Base-by-base conservation (phyloP, 2,797 vertebrate species). In the Dipus sagitta region DNA sequence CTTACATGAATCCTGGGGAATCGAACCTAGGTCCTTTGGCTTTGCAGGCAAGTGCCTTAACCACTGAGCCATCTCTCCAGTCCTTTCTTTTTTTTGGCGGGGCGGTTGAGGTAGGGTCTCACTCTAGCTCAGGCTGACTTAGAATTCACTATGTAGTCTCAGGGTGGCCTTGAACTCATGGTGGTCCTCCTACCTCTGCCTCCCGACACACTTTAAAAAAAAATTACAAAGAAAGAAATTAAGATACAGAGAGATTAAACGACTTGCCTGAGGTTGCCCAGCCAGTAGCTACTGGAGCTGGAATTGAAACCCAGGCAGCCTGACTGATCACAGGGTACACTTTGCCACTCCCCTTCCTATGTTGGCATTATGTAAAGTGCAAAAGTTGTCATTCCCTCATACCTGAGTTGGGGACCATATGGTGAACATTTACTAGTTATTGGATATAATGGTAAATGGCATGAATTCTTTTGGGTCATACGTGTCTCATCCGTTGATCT, bases 191-290 rank as follows among this genome's bases (percentile, higher is more conserved):
- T 47, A 47, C 47, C 47, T 47, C 11, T 38, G 38, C 38, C 38
- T 38, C 38, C 38, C 6, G 10, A 47, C 10, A 14, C 13, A 58
- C 54, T 58, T 47, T 58, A 58, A 58, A 58, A 15, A 58, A 58
- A 58, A 58, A 14, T 58, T 58, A 58, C 54, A 58, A 12, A 58
- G 54, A 58, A 58, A 47, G 47, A 47, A 47, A 47, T 47, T 47
- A 47, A 58, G 86, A 23, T 26, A 12, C 42, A n/a, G 77, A 89
- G 86, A 76, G 9, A 24, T 77, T 77, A 87, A 70, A 42, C 47
- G 58, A 86, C 54, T 94, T 80, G 84, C 71, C 62, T 23, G 71
- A 65, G 54, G 67, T 74, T 75, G 67, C 62, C 60, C 28, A 89
- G 81, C 77, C 76, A 58, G 52, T 24, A 70, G 38, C 54, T 74